Conservation (phyloP, 1,140 invertebrate species). For the Diabrotica virgifera region DNA sequence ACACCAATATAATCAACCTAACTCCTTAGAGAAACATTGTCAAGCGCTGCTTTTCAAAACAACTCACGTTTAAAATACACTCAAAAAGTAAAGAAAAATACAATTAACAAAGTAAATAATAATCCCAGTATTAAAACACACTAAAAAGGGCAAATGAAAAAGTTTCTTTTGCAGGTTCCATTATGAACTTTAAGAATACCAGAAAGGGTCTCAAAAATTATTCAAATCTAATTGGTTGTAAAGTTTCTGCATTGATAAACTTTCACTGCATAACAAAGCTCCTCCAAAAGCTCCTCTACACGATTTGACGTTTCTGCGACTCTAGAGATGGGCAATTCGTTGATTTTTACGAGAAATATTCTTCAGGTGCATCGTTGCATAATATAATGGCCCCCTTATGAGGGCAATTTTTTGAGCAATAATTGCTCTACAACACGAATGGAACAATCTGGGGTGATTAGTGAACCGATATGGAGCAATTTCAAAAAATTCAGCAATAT, state of each 20-base stretch:
- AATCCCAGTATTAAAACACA: background rate
- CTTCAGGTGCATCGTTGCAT: no score
- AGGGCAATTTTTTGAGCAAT: no score
- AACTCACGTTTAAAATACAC: no score
- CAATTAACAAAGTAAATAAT: background rate
- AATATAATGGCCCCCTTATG: no score
- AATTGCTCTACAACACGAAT: no score
- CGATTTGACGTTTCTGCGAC: background rate
- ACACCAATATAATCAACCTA: no score
- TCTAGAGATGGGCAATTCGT: background rate
- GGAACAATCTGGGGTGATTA: no score
- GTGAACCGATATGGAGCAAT: no score
- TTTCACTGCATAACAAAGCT: background rate
- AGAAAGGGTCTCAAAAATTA: slow-evolving; percentile 2
- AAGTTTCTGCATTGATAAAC: slow-evolving; percentile 2
- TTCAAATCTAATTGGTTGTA: background rate
- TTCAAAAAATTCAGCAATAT: no score
- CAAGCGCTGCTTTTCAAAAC: no score
- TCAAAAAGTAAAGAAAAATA: background rate
- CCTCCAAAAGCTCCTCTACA: background rate
- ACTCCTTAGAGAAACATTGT: no score
- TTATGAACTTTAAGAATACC: background rate
- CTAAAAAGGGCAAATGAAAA: background rate
- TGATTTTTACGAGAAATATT: no score
- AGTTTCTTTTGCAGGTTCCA: background rate